A percentile compares a stretch with the other conserved stretches of the same genome.
Conservation (phyloP, 2,113 vertebrate species). For the Chroicocephalus ridibundus region DNA sequence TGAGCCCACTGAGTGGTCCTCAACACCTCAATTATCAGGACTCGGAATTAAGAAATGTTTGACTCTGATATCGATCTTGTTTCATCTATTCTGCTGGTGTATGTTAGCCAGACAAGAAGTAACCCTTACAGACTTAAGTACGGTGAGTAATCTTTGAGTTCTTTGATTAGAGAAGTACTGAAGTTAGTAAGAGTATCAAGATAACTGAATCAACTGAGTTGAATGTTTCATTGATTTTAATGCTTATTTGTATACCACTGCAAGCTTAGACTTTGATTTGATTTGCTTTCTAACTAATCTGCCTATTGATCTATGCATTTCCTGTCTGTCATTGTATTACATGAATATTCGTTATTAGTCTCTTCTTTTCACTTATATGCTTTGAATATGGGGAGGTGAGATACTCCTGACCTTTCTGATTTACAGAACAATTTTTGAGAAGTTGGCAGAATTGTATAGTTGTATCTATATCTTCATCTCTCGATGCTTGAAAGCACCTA, state of each 20-base stretch:
- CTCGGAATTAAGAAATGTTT: background rate
- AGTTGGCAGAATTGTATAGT: background rate
- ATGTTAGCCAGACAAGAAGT: background rate
- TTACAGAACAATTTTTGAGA: background rate
- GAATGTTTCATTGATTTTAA: background rate
- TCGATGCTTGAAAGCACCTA: background rate
- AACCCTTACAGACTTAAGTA: background rate
- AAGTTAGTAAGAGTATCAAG: background rate
- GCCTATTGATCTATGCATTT: background rate
- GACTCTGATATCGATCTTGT: background rate
- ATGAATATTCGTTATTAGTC: background rate
- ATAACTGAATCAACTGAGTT: background rate
- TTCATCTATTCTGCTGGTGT: background rate
- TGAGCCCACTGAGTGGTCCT: background rate
- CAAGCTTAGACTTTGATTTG: background rate
- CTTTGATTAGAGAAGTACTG: background rate
- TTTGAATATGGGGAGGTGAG: background rate
- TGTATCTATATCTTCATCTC: background rate
- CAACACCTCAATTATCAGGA: background rate
- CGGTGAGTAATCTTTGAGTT: background rate
- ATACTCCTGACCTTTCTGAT: background rate
- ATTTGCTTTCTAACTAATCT: background rate
- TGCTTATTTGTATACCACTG: background rate
- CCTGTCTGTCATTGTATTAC: background rate
- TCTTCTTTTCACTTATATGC: background rate